A percentile compares a stretch with the other conserved stretches of the same genome.
These are phyloP conservation scores for Motacilla tschutschensis DNA, from an alignment of 2,113 vertebrate genomes.

Conservation along the genomic window DNA sequence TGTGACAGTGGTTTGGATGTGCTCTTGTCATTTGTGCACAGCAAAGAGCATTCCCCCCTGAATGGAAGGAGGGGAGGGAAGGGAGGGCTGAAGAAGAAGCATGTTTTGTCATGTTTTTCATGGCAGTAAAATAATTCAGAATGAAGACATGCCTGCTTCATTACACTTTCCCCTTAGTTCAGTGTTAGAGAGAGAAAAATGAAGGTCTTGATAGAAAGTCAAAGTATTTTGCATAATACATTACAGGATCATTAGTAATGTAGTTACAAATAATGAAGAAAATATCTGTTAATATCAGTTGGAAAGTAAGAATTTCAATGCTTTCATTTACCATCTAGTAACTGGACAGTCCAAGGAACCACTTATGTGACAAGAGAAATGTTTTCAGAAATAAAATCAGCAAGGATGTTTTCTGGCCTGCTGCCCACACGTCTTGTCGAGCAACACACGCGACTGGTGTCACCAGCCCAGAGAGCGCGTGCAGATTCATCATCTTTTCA, in stretches of 20 bases:
- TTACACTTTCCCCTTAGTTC: neutral
- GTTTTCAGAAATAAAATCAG: neutral
- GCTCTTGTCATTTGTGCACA: neutral
- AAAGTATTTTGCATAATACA: neutral
- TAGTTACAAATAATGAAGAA: neutral
- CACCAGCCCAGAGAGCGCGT: rapidly evolving
- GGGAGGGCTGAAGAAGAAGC: neutral
- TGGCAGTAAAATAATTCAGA: neutral
- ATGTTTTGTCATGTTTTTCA: neutral
- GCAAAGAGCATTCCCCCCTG: neutral
- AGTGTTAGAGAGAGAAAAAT: neutral
- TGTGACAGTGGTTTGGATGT: neutral
- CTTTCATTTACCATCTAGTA: neutral
- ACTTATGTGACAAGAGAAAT: neutral
- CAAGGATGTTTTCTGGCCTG: neutral
- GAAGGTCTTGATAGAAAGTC: neutral
- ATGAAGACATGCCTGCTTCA: neutral
- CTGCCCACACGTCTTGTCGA: neutral
- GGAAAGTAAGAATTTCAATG: neutral
- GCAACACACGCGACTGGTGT: rapidly evolving
- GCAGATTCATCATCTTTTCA: neutral
- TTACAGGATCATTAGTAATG: neutral
- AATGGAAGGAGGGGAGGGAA: neutral
- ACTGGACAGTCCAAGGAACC: neutral
- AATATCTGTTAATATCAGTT: neutral